phyloP scores from a whole-genome alignment of 37 sponge, comb jelly and placozoan genomes.

The Tethya wilhelma region DNA sequence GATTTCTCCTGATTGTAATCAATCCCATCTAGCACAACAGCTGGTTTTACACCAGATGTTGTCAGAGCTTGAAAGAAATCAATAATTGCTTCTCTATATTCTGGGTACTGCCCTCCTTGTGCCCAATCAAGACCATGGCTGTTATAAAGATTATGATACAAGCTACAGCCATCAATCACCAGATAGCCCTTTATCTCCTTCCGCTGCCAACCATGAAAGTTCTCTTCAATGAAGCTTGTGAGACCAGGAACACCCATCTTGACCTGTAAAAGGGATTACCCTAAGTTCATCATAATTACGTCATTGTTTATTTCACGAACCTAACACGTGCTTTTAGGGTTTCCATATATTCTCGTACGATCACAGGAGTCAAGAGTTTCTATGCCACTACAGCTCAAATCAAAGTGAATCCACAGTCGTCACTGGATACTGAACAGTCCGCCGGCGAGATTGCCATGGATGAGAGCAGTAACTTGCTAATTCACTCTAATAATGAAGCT shows the following conservation, averaged over 20 bases:
- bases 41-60: neutral
- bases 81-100: neutral
- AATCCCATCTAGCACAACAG: conserved; percentile 62
- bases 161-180: neutral
- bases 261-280: neutral
- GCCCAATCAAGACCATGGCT: neutral
- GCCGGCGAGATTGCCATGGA: too few relatives aligned
- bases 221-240: neutral
- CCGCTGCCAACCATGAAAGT: neutral
- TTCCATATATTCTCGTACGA: too few relatives aligned
- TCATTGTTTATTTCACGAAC: too few relatives aligned
- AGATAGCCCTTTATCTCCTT: neutral
- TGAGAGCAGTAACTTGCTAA: neutral
- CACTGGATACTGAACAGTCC: too few relatives aligned
- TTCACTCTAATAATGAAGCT: neutral
- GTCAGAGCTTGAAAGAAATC: neutral
- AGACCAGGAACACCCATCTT: neutral
- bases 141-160: neutral
- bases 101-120: neutral
- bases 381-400: too few relatives aligned
- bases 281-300: too few relatives aligned
- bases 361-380: too few relatives aligned
- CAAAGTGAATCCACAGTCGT: too few relatives aligned
- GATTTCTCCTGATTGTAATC: conserved; percentile 60
- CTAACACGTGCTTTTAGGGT: too few relatives aligned